phyloP scores from a whole-genome alignment of 2,888 invertebrate species.

The Drosophila mayaguana region DNA sequence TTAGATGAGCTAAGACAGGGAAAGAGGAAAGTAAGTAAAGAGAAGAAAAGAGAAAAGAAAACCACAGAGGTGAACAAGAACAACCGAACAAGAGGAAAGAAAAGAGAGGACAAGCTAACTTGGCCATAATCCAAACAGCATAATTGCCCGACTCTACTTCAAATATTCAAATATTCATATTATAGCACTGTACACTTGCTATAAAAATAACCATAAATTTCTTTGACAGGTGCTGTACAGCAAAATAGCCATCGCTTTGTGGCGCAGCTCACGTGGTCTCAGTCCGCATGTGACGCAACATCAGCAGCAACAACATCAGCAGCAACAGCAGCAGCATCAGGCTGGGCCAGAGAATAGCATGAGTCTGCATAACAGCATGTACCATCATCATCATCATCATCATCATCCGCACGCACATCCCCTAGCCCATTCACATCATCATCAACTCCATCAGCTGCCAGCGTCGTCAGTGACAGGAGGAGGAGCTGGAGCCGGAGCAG shows the following conservation, averaged over 20 bases:
- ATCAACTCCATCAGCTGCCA: conserved; percentile 42
- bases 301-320: conserved; percentile 62
- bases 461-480: conserved; percentile 12
- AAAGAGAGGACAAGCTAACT: neutral
- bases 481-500: conserved; percentile 1
- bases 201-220: conserved; percentile 5
- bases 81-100: neutral
- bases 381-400: conserved; percentile 70
- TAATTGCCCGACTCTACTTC: neutral
- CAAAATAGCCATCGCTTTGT: conserved; percentile 92
- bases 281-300: conserved; percentile 86
- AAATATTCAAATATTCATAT: neutral
- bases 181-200: neutral
- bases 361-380: conserved; percentile 81
- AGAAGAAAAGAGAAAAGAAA: neutral
- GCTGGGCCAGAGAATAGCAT: conserved; percentile 73
- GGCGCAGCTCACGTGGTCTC: conserved; percentile 90
- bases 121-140: neutral
- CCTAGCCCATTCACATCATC: conserved; percentile 58
- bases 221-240: conserved; percentile 90
- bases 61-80: neutral
- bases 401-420: conserved; percentile 66
- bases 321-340: conserved; percentile 49
- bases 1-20: neutral
- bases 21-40: neutral